Percentiles rank a stretch among this genome's conserved stretches.
phyloP scores from a whole-genome alignment of 1,140 invertebrate species.

The Zaprionus capensis region DNA sequence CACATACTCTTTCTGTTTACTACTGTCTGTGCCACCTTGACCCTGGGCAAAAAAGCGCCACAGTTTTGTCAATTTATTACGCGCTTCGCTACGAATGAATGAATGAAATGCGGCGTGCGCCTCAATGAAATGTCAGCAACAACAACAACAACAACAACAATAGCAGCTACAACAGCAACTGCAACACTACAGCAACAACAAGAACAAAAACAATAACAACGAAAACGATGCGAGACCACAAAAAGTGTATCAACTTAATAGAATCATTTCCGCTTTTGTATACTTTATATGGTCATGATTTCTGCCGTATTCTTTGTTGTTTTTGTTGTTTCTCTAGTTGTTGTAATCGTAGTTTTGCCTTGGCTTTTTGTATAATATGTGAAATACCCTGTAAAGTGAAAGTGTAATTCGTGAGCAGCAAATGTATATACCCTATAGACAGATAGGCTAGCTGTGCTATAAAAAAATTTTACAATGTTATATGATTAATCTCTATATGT shows the following conservation, averaged over 20 bases:
- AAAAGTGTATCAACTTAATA: conserved; percentile 55
- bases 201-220: conserved; percentile 10
- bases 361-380: background rate
- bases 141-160: conserved; percentile 24
- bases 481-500: too few species aligned
- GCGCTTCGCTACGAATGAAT: conserved; percentile 47
- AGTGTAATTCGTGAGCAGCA: too few species aligned
- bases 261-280: conserved; percentile 61
- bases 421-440: too few species aligned
- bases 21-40: conserved; percentile 44
- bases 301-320: background rate
- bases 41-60: conserved; percentile 24
- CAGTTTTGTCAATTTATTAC: conserved; percentile 64
- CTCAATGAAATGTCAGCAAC: conserved; percentile 19
- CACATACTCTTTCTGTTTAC: background rate
- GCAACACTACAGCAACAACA: conserved; percentile 5
- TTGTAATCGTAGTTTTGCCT: background rate
- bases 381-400: conserved; percentile 1
- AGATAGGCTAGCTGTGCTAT: too few species aligned
- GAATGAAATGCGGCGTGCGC: conserved; percentile 34
- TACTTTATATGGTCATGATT: conserved; percentile 53
- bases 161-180: conserved; percentile 1
- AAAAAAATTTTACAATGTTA: too few species aligned
- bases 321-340: background rate
- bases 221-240: conserved; percentile 6